Base-by-base conservation (phyloP, 2,797 vertebrate species). In the Premnoplex brunnescens region DNA sequence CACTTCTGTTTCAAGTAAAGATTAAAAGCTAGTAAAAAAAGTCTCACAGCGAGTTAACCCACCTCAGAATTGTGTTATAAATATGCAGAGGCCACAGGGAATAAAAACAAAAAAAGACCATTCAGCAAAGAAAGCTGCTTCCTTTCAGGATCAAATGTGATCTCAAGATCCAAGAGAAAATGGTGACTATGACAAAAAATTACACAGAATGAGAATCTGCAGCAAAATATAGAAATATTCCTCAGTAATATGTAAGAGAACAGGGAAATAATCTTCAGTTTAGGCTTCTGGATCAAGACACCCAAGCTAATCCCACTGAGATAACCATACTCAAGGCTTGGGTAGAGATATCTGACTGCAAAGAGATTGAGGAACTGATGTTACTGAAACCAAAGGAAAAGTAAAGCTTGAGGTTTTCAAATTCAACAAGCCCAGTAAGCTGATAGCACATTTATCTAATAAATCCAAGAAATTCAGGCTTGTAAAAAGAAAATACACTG, bases 21-120 rank as follows among this genome's bases (percentile, higher is more conserved):
- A 95, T 91, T 86, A 95, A 93, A 94, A 95, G 83, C 59, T 59
- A 19, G 17, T 51, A 52, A 81, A 82, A 87, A 85, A n/a, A 88
- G 39, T 52, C 74, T 91, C 85, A 88, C 83, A 71, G 58, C 82
- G 90, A 91, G 62, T 34, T 91, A 86, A 94, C n/a, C 58, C 63
- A 88, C 13, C 66, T 51, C 32, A 59, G 74, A 73, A 76, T 8
- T 36, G 26, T 79, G 59, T 69, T 85, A 94, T 84, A 93, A 91
- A 94, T 95, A 93, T 90, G 93, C 88, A 97, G 85, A 73, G 66
- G 14, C 76, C 69, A 85, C 2, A 0, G 48, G 69, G 93, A 91
- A 93, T 84, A 78, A 84, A 91, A 91, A 46, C 44, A 85, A 56
- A 67, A 60, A 49, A 71, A 93, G 32, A 39, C 22, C 15, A 62